Conservation (phyloP, 2,888 invertebrate genomes). For the Lamellibrachia columna region DNA sequence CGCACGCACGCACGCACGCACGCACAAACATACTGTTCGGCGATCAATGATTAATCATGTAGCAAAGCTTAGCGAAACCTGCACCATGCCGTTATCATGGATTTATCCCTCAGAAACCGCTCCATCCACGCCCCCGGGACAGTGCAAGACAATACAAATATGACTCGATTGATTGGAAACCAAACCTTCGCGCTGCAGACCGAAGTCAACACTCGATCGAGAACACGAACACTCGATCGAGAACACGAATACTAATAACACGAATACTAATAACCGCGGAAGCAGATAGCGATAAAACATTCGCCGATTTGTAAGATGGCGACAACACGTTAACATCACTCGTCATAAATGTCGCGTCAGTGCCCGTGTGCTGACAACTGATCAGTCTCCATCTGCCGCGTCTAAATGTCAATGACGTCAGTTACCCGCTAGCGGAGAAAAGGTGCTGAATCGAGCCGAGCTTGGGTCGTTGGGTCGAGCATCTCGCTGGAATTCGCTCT, state of each 20-base stretch:
- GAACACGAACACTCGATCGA: no score
- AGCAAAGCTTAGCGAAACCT: not conserved
- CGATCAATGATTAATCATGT: not conserved
- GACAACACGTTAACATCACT: not conserved
- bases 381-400: not conserved
- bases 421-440: not conserved
- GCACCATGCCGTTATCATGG: not conserved
- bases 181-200: not conserved
- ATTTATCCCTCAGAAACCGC: not conserved
- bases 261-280: not conserved
- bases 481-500: not conserved
- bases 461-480: not conserved
- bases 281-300: not conserved
- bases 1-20: not conserved
- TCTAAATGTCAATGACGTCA: conserved; percentile 6
- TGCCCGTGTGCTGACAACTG: not conserved
- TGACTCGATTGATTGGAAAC: not conserved
- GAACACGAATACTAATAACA: not conserved
- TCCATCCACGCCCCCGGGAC: not conserved
- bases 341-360: not conserved
- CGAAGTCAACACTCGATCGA: not conserved
- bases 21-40: not conserved
- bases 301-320: not conserved
- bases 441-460: not conserved
- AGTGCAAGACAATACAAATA: not conserved